phyloP scores from a whole-genome alignment of 2,888 invertebrate genomes.

The Argyresthia goedartella region DNA sequence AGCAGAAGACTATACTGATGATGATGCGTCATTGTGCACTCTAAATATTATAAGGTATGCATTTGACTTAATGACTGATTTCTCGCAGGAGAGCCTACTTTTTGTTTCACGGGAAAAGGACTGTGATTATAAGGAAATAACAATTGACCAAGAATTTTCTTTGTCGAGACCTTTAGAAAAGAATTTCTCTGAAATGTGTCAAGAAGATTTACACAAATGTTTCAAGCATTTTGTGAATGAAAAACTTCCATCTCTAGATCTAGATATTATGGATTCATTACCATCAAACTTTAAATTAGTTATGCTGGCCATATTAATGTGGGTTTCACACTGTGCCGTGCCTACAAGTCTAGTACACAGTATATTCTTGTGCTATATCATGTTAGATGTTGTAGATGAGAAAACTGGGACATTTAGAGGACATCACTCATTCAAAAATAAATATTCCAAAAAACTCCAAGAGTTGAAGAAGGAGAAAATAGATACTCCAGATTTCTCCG shows the following conservation, averaged over 20 bases:
- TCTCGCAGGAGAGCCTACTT: conserved; percentile 32
- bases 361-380: conserved; percentile 68
- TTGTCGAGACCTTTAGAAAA: conserved; percentile 26
- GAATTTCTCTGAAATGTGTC: conserved; percentile 30
- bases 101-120: conserved; percentile 48
- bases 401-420: conserved; percentile 69
- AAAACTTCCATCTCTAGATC: conserved; percentile 41
- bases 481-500: conserved; percentile 18
- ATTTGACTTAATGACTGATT: conserved; percentile 59
- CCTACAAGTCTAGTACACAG: conserved; percentile 66
- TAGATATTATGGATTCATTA: conserved; percentile 42
- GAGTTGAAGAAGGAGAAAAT: conserved; percentile 28
- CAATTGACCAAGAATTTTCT: conserved; percentile 29
- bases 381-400: conserved; percentile 69
- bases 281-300: conserved; percentile 73
- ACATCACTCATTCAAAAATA: conserved; percentile 52
- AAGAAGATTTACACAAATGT: conserved; percentile 33
- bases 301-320: conserved; percentile 71
- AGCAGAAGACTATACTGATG: conserved; percentile 76
- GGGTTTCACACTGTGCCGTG: conserved; percentile 58
- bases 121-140: conserved; percentile 34
- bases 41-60: conserved; percentile 74
- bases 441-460: conserved; percentile 43
- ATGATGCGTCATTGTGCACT: conserved; percentile 71
- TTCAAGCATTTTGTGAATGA: conserved; percentile 60